A percentile compares a stretch with the other conserved stretches of the same genome.
Evolutionary conservation across 1,140 invertebrate genomes (phyloP).

Genomic region (Ditylenchus dipsaci): DNA sequence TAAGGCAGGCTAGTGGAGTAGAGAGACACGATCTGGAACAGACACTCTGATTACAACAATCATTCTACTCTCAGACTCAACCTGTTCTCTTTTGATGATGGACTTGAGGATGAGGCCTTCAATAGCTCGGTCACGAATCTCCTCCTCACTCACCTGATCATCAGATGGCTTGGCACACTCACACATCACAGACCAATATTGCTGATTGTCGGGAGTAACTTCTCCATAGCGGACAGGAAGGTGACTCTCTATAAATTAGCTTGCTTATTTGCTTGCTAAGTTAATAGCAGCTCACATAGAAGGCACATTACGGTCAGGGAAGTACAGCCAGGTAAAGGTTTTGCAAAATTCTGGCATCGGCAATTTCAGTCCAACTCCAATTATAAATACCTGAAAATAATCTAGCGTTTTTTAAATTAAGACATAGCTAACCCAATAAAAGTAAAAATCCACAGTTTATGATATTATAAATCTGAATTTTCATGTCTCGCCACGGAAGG

Average conservation of each 20-base stretch:
- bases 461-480: no score
- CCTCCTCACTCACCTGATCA: conserved; percentile 53
- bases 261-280: conserved; percentile 46
- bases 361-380: conserved; percentile 52
- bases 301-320: conserved; percentile 56
- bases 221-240: conserved; percentile 44
- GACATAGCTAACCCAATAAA: conserved; percentile 1
- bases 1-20: conserved; percentile 52
- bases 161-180: conserved; percentile 50
- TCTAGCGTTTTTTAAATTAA: neutral
- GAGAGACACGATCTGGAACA: conserved; percentile 12
- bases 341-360: conserved; percentile 51
- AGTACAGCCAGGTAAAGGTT: conserved; percentile 58
- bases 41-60: no score
- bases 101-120: conserved; percentile 54
- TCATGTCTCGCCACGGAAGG: no score
- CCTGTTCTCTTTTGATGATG: conserved; percentile 52
- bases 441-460: no score
- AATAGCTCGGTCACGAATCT: conserved; percentile 47
- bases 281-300: conserved; percentile 57
- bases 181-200: conserved; percentile 59
- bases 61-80: conserved; percentile 36
- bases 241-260: conserved; percentile 34
- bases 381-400: conserved; percentile 50
- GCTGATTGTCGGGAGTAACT: conserved; percentile 50